Evolutionary conservation across 2,113 vertebrate genomes (phyloP).

Genomic region (Lamprotornis superbus): DNA sequence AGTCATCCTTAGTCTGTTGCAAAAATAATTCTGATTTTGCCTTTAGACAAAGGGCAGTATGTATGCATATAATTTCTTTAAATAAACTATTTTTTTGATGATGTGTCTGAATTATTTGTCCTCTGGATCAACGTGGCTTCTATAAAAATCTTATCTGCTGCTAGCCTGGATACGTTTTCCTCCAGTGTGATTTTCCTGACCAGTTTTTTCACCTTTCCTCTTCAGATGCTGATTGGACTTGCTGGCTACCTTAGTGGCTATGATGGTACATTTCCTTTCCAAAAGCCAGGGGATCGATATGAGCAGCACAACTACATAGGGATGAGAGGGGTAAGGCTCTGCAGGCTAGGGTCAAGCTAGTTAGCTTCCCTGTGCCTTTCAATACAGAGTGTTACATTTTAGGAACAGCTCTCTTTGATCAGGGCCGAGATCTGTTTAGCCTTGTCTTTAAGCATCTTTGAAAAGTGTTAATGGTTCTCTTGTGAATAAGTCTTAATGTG

Average conservation of each 20-base stretch:
- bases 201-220: not conserved
- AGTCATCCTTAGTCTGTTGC: not conserved
- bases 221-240: slow-evolving; percentile 95
- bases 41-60: not conserved
- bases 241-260: slow-evolving; percentile 95
- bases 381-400: not conserved
- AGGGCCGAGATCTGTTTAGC: not conserved
- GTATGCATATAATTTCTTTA: not conserved
- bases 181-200: not conserved
- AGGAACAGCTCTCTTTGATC: not conserved
- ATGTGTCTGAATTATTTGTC: not conserved
- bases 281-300: slow-evolving; percentile 95
- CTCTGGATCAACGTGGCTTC: not conserved
- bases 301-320: slow-evolving; percentile 90
- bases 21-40: not conserved
- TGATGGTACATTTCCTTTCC: slow-evolving; percentile 92
- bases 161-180: not conserved
- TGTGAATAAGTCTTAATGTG: not conserved
- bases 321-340: slow-evolving; percentile 93
- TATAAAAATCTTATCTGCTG: not conserved
- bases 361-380: not conserved
- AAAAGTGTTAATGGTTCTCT: not conserved
- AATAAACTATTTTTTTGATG: not conserved
- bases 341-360: not conserved
- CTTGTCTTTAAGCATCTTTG: not conserved